Base-by-base conservation (phyloP, 2,113 vertebrate genomes). In the Proterorhinus semilunaris region DNA sequence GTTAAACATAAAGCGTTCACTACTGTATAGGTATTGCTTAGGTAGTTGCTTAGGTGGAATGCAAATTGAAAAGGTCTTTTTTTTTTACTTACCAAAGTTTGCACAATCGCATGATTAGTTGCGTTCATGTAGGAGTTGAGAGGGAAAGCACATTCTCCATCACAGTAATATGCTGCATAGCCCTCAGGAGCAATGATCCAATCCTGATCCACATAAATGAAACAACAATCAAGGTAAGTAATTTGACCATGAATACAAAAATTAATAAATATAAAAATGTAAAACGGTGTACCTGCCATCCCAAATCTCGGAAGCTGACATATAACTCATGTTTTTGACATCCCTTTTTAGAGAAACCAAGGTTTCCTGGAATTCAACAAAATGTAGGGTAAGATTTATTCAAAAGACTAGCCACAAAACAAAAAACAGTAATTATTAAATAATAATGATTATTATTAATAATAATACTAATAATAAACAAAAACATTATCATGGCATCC, bases 61-160 rank as follows among this genome's bases (percentile, higher is more conserved):
- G n/a, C 7, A 53, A 0, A 17, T 10, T 10, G 49, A 17, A 17
- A 17, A 17, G 17, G 51, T 8, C 5, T 8, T 61, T 27, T 12
- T n/a, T 61, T 0, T 36, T 21, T 79, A 92, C 95, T 90, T 88
- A 98, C 97, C 95, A 99, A 94, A 63, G 97, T 99, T 91, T 99
- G 97, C 51, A 99, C 97, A 63, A 99, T 99, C 70, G 97, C 97
- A 0, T 99, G 97, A 57, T 99, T 99, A 75, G 97, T 99, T 67
- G 97, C 96, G 0, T 99, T 99, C 97, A 99, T 99, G 90, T 98
- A 98, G 44, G 97, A 99, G 72, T 99, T 99, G 76, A 99, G 80
- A 0, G 97, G 97, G 84, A 99, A 99, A 80, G 96, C 95, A 6
- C 97, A 98, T 83, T 99, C 97, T 36, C 96, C 97, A 86, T 98